These are phyloP conservation scores for Trachops cirrhosus DNA, from an alignment of 2,797 vertebrate genomes.

Conservation along the genomic window DNA sequence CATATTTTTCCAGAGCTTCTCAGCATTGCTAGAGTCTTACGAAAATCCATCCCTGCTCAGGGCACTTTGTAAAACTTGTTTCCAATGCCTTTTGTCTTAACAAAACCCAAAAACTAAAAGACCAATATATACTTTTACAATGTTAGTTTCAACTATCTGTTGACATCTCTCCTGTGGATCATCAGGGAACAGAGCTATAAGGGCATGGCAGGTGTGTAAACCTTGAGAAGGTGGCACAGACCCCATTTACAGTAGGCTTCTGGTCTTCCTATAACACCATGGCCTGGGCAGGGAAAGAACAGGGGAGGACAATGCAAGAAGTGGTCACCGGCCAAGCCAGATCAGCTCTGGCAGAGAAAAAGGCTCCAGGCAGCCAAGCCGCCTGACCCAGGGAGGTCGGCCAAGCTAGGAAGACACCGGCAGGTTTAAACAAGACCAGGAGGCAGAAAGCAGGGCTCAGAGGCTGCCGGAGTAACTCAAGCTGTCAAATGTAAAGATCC, in stretches of 20 bases:
- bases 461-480: neutral
- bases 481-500: neutral
- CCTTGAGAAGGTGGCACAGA: neutral
- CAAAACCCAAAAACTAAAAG: neutral
- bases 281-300: neutral
- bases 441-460: neutral
- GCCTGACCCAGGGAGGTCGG: neutral
- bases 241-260: neutral
- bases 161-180: neutral
- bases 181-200: neutral
- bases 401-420: neutral
- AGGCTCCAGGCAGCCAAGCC: neutral
- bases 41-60: neutral
- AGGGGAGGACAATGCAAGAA: neutral
- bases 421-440: neutral
- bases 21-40: neutral
- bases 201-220: neutral
- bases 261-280: neutral
- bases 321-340: neutral
- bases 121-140: neutral
- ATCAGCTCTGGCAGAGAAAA: neutral
- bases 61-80: constrained; percentile 35
- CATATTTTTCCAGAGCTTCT: constrained; percentile 50
- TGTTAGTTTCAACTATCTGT: neutral
- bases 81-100: constrained; percentile 26